Evolutionary conservation across 2,797 vertebrate species (phyloP), one percentile per base, ranked within the genome.

Genomic region (Melanotaenia maccullochi): DNA sequence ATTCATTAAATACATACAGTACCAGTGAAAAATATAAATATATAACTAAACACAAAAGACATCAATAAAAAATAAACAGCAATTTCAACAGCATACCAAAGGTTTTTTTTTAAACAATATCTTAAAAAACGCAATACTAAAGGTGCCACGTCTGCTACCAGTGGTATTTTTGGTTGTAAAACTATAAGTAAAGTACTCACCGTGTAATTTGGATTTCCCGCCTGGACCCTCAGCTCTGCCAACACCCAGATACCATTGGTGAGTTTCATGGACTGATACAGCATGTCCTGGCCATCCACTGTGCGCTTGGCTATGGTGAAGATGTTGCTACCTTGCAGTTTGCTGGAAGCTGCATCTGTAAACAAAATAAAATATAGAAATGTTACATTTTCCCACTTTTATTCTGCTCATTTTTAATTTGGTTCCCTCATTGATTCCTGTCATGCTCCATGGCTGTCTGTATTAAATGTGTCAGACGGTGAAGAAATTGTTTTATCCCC

Each of bases 201-300:
- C 87, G 89, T 96, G 91, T 95, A 95, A 90, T 73, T 96, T 65
- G 96, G 92, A 76, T 91, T 98, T 81, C 96, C 95, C 0, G 96
- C 92, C 52, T 55, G 52, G 20, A 47, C 44, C 44, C 44, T 44
- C 42, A 99, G 94, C 89, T 99, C 98, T 0, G 96, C 96, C 91
- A 99, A 91, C 67, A 98, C 93, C 97, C 97, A 99, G 93, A 99
- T 98, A 86, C 96, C 95, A 0, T 99, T 99, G 90, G 96, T 95
- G 81, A 99, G 95, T 81, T 97, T 98, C 83, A 97, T 93, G 64
- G 97, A 97, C 91, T 97, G 97, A 92, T 99, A 99, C n/a, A 99
- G 94, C 97, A 99, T 97, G 93, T 99, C 97, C 87, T 98, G 97
- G 38, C 95, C 93, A 36, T 99, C 98, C 83, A 98, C 97, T 0